Evolutionary conservation across 2,888 invertebrate species (phyloP), one percentile per base, ranked within the genome.

Genomic region (Coremacera marginata): DNA sequence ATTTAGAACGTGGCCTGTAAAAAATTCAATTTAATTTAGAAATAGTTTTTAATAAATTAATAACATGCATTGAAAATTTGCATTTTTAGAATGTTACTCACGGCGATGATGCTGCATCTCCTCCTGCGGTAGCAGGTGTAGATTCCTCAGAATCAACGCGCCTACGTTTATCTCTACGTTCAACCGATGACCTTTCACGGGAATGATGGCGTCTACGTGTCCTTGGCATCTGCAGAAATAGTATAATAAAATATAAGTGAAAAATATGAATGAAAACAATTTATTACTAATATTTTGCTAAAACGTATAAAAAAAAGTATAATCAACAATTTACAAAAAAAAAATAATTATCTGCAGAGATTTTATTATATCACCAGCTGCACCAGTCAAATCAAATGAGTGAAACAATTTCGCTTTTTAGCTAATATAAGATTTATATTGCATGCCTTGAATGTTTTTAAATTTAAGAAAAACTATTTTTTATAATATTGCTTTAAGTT

Each of bases 191-290:
- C 82, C 92, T 90, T 81, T 92, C 92, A 81, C 91, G 93, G 92
- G 93, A 93, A 87, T 94, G 94, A 89, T 95, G 94, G 90, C 95
- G 94, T 91, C 95, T 94, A 84, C 95, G 92, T 82, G 94, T 94
- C 84, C 95, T 93, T 87, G 95, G 95, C 95, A 95, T 95, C 95
- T 95, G 52, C 8, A 91, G 76, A 89, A 52, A 77, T 27, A 27
- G n/a, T 11, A 70, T 19, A 52, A 70, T 25, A 19, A 49, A 25
- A 25, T 65, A 44, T 37, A 44, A 11, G 1, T 31, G n/a, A n/a
- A 31, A 31, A 4, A 31, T 31, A 4, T 31, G 31, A 5, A 5
- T 31, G 31, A 3, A 31, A 31, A 5, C 31, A 31, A 31, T 31
- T 4, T 31, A 5, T 31, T 31, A 3, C 5, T 31, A 44, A 44